These are phyloP conservation scores for Gallinago undulata DNA, from an alignment of 2,113 vertebrate genomes.

Conservation along the genomic window DNA sequence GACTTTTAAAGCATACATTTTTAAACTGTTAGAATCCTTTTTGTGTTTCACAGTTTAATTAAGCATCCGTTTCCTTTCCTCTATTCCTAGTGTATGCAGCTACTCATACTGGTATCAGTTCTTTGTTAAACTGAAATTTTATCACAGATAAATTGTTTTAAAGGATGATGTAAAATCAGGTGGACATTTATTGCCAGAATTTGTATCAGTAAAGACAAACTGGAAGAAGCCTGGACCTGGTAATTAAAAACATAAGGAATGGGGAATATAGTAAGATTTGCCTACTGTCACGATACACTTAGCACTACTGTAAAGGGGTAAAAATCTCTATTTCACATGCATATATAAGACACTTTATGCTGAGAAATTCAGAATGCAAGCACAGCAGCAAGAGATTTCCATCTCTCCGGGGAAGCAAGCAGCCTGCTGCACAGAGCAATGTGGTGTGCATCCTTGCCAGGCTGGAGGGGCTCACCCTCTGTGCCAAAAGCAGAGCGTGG, in stretches of 20 bases:
- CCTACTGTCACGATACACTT: neutral
- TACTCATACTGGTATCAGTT: neutral
- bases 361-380: neutral
- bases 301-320: neutral
- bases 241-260: neutral
- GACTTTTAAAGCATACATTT: neutral
- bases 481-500: neutral
- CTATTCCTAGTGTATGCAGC: neutral
- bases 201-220: neutral
- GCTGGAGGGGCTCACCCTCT: neutral
- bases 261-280: neutral
- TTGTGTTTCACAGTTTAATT: neutral
- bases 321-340: neutral
- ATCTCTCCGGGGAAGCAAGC: neutral
- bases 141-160: neutral
- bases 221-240: neutral
- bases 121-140: neutral
- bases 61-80: neutral
- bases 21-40: neutral
- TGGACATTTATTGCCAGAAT: neutral
- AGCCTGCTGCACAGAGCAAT: neutral
- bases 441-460: fast-evolving
- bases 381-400: neutral
- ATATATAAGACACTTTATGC: neutral
- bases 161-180: neutral